These are phyloP conservation scores for Campoplex capitator DNA, from an alignment of 2,888 invertebrate genomes.

Conservation along the genomic window DNA sequence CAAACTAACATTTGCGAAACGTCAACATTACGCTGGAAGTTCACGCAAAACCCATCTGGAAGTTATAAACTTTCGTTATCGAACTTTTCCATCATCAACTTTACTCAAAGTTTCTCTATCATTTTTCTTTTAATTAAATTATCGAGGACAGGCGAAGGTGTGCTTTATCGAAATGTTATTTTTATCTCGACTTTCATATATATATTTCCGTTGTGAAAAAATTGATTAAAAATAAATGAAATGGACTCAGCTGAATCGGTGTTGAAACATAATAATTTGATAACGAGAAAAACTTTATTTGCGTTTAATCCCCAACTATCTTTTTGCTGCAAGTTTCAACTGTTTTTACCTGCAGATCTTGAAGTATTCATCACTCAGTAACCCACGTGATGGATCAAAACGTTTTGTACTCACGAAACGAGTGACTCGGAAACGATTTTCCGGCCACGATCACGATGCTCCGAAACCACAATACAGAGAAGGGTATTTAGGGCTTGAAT, in stretches of 20 bases:
- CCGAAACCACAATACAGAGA: constrained; percentile 58
- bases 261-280: not conserved
- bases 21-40: too few relatives aligned
- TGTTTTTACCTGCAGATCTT: constrained; percentile 23
- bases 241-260: not conserved
- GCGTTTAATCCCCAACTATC: not conserved
- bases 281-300: not conserved
- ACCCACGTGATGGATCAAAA: constrained; percentile 38
- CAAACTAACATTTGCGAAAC: too few relatives aligned
- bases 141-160: not conserved
- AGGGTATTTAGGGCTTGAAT: constrained; percentile 58
- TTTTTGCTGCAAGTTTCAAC: not conserved
- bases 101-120: constrained; percentile 37
- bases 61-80: too few relatives aligned
- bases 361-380: constrained; percentile 2
- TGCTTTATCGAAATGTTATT: constrained; percentile 4
- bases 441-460: constrained; percentile 59
- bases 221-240: constrained; percentile 1
- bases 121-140: constrained; percentile 17
- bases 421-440: constrained; percentile 64
- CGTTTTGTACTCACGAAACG: constrained; percentile 45
- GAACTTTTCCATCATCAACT: constrained; percentile 63
- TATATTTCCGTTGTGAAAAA: not conserved
- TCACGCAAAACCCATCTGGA: too few relatives aligned
- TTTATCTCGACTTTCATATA: not conserved